Conservation (phyloP, 2,113 vertebrate genomes). For the Meriones unguiculatus region DNA sequence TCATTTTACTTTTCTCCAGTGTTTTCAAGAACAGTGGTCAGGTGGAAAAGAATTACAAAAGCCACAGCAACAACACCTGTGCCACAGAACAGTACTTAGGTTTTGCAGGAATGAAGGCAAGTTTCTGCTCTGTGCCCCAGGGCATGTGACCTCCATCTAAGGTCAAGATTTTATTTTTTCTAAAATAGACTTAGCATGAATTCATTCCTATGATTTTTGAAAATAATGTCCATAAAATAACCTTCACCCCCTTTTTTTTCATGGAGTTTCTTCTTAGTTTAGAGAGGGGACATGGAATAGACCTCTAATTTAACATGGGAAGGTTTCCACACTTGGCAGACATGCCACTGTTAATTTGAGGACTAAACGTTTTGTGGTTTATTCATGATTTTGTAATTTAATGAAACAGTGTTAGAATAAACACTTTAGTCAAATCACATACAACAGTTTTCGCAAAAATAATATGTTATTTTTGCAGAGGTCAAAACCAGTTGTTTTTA, state of each 20-base stretch:
- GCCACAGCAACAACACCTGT: background rate
- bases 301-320: background rate
- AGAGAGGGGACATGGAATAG: background rate
- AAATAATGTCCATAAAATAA: constrained; percentile 4
- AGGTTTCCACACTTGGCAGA: background rate
- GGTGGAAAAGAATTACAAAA: background rate
- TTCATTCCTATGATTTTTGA: background rate
- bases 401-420: background rate
- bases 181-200: background rate
- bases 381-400: background rate
- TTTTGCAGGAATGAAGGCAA: background rate
- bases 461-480: background rate
- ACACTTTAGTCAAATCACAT: background rate
- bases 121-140: background rate
- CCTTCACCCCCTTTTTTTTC: background rate
- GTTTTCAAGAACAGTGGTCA: background rate
- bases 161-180: background rate
- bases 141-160: background rate
- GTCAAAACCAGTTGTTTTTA: background rate
- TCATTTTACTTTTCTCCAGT: background rate
- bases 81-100: background rate
- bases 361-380: background rate
- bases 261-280: background rate
- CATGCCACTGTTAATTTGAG: background rate
- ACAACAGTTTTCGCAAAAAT: background rate